Evolutionary conservation across 2,888 invertebrate species (phyloP).

Genomic region (Leptarthrus brevirostris): DNA sequence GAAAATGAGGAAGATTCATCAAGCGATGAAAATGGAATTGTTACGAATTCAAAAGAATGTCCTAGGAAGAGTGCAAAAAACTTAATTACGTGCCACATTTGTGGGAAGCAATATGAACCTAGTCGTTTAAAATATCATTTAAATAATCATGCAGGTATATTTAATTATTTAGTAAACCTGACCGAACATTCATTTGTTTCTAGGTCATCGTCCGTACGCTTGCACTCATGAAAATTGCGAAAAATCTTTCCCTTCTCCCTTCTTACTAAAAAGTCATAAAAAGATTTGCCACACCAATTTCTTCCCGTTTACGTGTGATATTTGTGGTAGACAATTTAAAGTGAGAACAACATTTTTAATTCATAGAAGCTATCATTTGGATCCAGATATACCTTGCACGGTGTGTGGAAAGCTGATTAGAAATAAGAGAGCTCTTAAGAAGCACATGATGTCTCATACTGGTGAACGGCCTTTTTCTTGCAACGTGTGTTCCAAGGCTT

Average conservation of each 20-base stretch:
- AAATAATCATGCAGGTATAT: slow-evolving; percentile 29
- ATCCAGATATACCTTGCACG: slow-evolving; percentile 45
- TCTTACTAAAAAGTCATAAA: not conserved
- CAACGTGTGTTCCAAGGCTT: slow-evolving; percentile 30
- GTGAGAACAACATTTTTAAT: slow-evolving; percentile 21
- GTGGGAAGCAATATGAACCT: slow-evolving; percentile 22
- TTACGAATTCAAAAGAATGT: not conserved
- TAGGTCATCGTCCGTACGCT: slow-evolving; percentile 13
- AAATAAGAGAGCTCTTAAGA: slow-evolving; percentile 16
- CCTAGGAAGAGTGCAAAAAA: not conserved
- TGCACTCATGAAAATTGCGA: slow-evolving; percentile 17
- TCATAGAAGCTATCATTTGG: slow-evolving; percentile 45
- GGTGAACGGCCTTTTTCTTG: slow-evolving; percentile 27
- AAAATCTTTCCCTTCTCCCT: slow-evolving; percentile 21
- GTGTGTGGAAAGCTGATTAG: slow-evolving; percentile 39
- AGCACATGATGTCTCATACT: slow-evolving; percentile 36
- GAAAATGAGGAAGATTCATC: not conserved
- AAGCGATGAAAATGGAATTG: not conserved
- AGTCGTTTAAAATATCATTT: slow-evolving; percentile 25
- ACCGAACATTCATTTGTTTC: not conserved
- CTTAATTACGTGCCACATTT: slow-evolving; percentile 17
- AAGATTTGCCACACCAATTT: slow-evolving; percentile 33
- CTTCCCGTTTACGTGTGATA: slow-evolving; percentile 15
- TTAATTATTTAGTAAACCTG: not conserved
- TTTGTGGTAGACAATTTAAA: slow-evolving; percentile 34